Base-by-base conservation (phyloP, 1,140 invertebrate genomes). In the Gonatopus flavifemur region DNA sequence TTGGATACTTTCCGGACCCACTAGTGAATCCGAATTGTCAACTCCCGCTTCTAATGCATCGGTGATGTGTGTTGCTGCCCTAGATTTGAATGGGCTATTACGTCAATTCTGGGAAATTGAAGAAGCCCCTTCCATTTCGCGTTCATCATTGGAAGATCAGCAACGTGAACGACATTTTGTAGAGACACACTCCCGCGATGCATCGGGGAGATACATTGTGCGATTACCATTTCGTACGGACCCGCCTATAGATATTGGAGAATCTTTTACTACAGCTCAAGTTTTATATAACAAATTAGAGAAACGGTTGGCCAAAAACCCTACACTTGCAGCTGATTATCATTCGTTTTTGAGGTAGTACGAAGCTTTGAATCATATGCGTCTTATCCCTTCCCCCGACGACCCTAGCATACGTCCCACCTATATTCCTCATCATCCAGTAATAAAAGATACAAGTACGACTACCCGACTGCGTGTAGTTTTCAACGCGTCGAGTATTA, bases 81-180 rank as follows among this genome's bases (percentile, higher is more conserved):
- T 19, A 15, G 20, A 16, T n/a, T 13, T 41, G 1, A 42, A 49
- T 3, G 18, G 37, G 9, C 52, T 57, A 8, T 15, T 66, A 16
- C 49, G 25, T 18, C 54, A 30, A 28, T 70, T 63, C 45, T 72
- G 66, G 66, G 58, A 67, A 37, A 44, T 65, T 3, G 67, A 69
- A 25, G 64, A 69, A n/a, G 38, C 67, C 3, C 6, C 25, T 3
- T 4, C 2, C 8, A 22, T 9, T n/a, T 3, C 1, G 16, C 7
- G 36, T 7, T 25, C 44, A 8, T 12, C 15, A 32, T n/a, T n/a
- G n/a, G 45, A 38, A 20, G 45, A 48, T n/a, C 2, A 48, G 16
- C 6, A 7, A 2, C 39, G 16, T 15, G 45, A n/a, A 4, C 45
- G n/a, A n/a, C n/a, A n/a, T n/a, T n/a, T n/a, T n/a, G n/a, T n/a